phyloP scores from a whole-genome alignment of 2,113 vertebrate genomes.

The Numenius arquata region DNA sequence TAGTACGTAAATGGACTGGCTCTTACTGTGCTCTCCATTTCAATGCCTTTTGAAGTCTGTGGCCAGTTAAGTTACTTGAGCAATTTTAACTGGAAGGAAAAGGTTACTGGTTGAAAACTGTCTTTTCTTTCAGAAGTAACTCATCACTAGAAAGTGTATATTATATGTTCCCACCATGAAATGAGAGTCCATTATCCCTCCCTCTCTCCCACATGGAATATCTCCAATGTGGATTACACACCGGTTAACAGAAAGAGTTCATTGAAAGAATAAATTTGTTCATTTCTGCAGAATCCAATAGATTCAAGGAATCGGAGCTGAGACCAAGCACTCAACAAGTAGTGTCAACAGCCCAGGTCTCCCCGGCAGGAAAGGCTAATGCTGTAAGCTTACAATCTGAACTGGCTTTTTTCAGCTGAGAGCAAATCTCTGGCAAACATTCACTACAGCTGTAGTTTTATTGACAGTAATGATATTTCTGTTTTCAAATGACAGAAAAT shows the following conservation, averaged over 20 bases:
- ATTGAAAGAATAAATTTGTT: neutral
- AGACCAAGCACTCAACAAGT: accelerated
- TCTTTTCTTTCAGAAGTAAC: neutral
- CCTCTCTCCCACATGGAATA: neutral
- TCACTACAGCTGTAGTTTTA: neutral
- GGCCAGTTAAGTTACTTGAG: neutral
- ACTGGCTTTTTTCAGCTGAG: neutral
- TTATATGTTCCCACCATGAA: neutral
- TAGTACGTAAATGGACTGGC: neutral
- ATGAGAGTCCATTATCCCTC: neutral
- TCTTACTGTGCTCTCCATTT: neutral
- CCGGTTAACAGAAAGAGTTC: neutral
- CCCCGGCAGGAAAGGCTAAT: neutral
- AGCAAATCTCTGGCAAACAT: neutral
- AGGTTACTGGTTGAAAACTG: neutral
- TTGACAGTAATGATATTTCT: conserved; percentile 35
- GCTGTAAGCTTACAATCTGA: neutral
- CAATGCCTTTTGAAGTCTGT: neutral
- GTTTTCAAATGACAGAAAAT: conserved; percentile 28
- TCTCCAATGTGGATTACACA: neutral
- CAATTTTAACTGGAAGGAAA: neutral
- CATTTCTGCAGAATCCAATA: neutral
- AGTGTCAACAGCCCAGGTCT: neutral
- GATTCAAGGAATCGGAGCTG: neutral
- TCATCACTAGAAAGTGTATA: neutral